Base-by-base conservation (phyloP, 2,797 vertebrate genomes). In the Sebastes steindachneri region DNA sequence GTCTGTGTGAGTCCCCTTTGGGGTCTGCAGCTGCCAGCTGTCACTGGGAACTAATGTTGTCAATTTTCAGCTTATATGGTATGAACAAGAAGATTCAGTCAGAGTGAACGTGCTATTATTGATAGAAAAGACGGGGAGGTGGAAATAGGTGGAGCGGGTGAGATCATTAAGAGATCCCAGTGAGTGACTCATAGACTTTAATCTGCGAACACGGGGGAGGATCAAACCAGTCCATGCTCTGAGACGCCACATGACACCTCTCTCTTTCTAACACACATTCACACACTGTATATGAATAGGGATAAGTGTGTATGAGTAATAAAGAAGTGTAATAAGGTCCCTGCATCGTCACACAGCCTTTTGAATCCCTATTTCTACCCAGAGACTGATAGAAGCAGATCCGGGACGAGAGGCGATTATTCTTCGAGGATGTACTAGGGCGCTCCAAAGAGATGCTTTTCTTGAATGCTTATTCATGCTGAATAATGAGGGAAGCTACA, bases 141-240 rank as follows among this genome's bases (percentile, higher is more conserved):
- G 62, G 69, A 87, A 84, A 88, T 29, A 90, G 83, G 90, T 85
- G 72, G 77, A 83, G 84, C 19, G 48, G 70, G 64, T 83, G 86
- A 83, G 85, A 92, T 94, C 84, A 92, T 93, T 88, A 89, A 85
- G 88, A 83, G 74, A 89, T 83, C 82, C 75, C 79, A 84, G 86
- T 84, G 86, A 82, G 89, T 92, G 92, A 93, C 87, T 94, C 92
- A 88, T 73, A 83, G 84, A 87, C 90, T 90, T 93, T 90, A 78
- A 94, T 93, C 85, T 87, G 77, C 1, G 15, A 89, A 82, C 75
- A 86, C 4, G 48, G 86, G 85, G 87, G 92, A 89, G 85, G 90
- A 93, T 93, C 89, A 94, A 93, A 89, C 85, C 70, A 41, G 78
- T 65, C 67, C 54, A 23, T 11, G 80, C 84, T 83, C 80, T 26